Evolutionary conservation across 2,113 vertebrate genomes (phyloP).

Genomic region (Aegotheles bennettii): DNA sequence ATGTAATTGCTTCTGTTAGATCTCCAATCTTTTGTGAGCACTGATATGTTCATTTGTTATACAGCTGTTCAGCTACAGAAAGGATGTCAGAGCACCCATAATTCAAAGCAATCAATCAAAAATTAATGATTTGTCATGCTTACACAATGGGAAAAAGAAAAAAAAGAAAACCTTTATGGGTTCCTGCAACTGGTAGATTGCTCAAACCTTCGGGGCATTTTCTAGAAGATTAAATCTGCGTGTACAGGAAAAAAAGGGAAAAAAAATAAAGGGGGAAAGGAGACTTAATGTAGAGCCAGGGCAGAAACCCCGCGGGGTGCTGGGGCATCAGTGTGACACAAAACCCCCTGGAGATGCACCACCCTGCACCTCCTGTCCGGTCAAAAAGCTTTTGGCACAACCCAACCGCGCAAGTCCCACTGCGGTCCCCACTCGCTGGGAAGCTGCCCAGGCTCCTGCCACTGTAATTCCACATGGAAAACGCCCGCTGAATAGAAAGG

Average conservation of each 20-base stretch:
- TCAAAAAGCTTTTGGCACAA: neutral
- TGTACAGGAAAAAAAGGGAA: neutral
- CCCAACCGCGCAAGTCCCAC: neutral
- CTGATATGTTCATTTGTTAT: slow-evolving; percentile 80
- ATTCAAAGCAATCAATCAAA: slow-evolving; percentile 82
- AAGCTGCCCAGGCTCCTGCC: neutral
- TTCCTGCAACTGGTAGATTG: slow-evolving; percentile 58
- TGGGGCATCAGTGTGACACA: accelerated
- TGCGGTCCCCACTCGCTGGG: accelerated
- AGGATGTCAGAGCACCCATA: slow-evolving; percentile 76
- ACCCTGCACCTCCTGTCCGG: accelerated
- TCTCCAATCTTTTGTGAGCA: slow-evolving; percentile 76
- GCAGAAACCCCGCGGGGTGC: neutral
- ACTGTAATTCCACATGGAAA: accelerated
- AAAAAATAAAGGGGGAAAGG: neutral
- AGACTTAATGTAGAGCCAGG: neutral
- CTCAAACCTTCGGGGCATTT: slow-evolving; percentile 34
- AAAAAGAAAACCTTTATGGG: slow-evolving; percentile 55
- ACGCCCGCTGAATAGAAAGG: accelerated
- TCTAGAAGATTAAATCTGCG: neutral
- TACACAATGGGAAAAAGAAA: slow-evolving; percentile 65
- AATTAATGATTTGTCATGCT: slow-evolving; percentile 80
- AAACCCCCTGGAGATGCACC: neutral
- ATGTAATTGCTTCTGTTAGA: slow-evolving; percentile 76
- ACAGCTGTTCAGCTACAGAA: slow-evolving; percentile 78